phyloP scores from a whole-genome alignment of 2,113 vertebrate species.

The Ptilonorhynchus violaceus region DNA sequence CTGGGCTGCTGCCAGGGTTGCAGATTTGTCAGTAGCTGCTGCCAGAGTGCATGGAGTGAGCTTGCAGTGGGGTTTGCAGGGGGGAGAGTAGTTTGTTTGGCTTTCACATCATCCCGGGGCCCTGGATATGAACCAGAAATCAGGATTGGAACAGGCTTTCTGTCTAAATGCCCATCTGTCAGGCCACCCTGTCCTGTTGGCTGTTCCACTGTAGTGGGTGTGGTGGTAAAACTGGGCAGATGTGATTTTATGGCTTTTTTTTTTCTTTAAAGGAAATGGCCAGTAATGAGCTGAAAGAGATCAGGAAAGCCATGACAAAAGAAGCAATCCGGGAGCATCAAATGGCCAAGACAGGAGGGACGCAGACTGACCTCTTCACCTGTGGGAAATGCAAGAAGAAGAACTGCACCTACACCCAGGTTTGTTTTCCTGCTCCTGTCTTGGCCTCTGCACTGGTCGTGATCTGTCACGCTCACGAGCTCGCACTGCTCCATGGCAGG shows the following conservation, averaged over 20 bases:
- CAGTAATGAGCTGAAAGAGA: constrained; percentile 94
- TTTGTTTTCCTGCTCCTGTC: constrained; percentile 16
- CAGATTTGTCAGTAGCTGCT: not conserved
- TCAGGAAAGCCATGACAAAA: constrained; percentile 92
- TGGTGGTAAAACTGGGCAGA: not conserved
- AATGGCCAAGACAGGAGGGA: constrained; percentile 91
- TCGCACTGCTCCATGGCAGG: rapidly evolving
- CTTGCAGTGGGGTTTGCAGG: not conserved
- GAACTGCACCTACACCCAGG: constrained; percentile 95
- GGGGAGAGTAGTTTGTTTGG: not conserved
- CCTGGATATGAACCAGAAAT: not conserved
- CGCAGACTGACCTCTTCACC: constrained; percentile 91
- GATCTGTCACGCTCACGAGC: rapidly evolving
- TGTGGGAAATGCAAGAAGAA: constrained; percentile 92
- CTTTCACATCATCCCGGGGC: not conserved
- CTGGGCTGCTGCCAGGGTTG: not conserved
- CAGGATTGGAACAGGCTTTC: not conserved
- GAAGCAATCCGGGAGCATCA: constrained; percentile 96
- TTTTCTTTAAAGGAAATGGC: constrained; percentile 87
- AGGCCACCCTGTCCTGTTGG: not conserved
- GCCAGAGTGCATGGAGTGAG: not conserved
- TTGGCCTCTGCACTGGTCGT: not conserved
- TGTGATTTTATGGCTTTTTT: not conserved
- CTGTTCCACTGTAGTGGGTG: not conserved
- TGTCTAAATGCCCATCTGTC: not conserved